Evolutionary conservation across 2,797 vertebrate genomes (phyloP), one percentile per base, ranked within the genome.

Genomic region (Tachyglossus aculeatus): DNA sequence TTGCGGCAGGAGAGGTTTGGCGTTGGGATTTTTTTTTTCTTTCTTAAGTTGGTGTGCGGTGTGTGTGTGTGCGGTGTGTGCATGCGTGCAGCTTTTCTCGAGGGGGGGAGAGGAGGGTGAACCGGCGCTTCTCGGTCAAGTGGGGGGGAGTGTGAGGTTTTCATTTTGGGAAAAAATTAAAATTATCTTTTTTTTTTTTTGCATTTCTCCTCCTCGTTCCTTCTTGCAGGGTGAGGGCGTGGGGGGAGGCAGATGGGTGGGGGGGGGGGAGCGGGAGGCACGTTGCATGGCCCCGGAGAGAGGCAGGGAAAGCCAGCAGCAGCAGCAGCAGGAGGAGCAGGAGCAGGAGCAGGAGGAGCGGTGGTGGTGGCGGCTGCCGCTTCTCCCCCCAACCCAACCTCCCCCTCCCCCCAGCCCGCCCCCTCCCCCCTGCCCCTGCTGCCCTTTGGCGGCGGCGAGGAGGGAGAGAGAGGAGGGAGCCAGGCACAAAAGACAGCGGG

Each of bases 1-100:
- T 90, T 88, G 77, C 72, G 74, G 78, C 64, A 67, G 59, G 77
- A 77, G 61, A 91, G 92, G 90, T 94, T 94, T 64, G 25, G 60
- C 57, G 53, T 53, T 41, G 58, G 40, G 67, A 53, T 71, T 41
- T 54, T 54, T 58, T 61, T 56, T 64, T 29, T 62, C 33, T 16
- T 16, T n/a, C n/a, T n/a, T n/a, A n/a, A n/a, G n/a, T n/a, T n/a
- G n/a, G n/a, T n/a, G n/a, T n/a, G n/a, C 4, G 44, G n/a, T n/a
- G n/a, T n/a, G n/a, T n/a, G n/a, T n/a, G n/a, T n/a, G n/a, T n/a
- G n/a, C n/a, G 33, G 59, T 62, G 54, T 55, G 36, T 76, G 64
- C 70, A n/a, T 38, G 56, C 70, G n/a, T 38, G 56, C 32, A 65
- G 55, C 41, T 50, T 75, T 59, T 56, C 29, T 14, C 0, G 51